Conservation (phyloP, 2,113 vertebrate species). For the Sorex fumeus region DNA sequence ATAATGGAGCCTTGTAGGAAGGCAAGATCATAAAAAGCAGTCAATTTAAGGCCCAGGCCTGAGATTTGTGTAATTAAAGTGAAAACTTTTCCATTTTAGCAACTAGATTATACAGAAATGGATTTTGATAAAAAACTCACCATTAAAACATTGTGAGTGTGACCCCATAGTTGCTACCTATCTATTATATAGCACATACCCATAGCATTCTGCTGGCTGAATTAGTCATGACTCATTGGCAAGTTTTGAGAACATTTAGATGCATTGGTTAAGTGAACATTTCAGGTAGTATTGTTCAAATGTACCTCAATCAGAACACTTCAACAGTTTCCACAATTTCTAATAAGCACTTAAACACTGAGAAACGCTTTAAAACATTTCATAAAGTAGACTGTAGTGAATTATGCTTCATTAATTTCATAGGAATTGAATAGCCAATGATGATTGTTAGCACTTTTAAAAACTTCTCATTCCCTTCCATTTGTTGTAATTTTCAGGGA, state of each 20-base stretch:
- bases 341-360: conserved; percentile 69
- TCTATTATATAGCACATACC: conserved; percentile 61
- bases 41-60: conserved; percentile 62
- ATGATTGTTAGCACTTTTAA: conserved; percentile 35
- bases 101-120: conserved; percentile 69
- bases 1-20: conserved; percentile 65
- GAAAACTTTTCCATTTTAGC: conserved; percentile 70
- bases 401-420: conserved; percentile 67
- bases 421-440: conserved; percentile 67
- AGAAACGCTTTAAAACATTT: conserved; percentile 67
- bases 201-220: conserved; percentile 64
- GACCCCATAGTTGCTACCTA: conserved; percentile 70
- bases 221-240: conserved; percentile 63
- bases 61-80: conserved; percentile 74
- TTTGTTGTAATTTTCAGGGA: too few relatives aligned
- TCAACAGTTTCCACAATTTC: conserved; percentile 60
- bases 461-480: too few relatives aligned
- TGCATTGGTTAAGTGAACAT: conserved; percentile 68
- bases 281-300: conserved; percentile 70
- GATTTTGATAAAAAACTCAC: conserved; percentile 74
- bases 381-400: conserved; percentile 63
- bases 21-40: conserved; percentile 74
- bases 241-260: conserved; percentile 75
- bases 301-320: conserved; percentile 64
- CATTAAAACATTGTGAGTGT: conserved; percentile 65